Conservation (phyloP, 2,797 vertebrate species). For the Delichon dasypus region DNA sequence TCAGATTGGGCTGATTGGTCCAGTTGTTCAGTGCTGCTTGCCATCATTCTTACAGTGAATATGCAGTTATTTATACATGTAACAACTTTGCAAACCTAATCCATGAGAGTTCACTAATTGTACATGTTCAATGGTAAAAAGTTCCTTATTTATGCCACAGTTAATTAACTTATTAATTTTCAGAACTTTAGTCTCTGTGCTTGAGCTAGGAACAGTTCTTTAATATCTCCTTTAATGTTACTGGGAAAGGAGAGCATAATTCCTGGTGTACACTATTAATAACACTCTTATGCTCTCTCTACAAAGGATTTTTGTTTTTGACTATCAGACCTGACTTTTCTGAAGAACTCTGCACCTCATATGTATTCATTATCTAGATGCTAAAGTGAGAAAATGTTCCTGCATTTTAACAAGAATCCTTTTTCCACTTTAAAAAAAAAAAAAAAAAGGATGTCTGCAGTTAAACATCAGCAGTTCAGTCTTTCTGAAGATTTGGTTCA, state of each 20-base stretch:
- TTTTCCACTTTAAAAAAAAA: background rate
- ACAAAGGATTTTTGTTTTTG: background rate
- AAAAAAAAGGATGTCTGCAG: background rate
- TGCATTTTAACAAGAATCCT: background rate
- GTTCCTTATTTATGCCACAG: background rate
- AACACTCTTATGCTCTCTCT: background rate
- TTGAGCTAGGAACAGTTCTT: background rate
- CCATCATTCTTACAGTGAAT: background rate
- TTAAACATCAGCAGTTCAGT: background rate
- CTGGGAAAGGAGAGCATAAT: background rate
- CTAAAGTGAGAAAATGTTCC: background rate
- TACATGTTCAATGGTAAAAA: background rate
- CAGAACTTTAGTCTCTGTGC: background rate
- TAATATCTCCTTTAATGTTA: background rate
- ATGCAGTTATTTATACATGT: background rate
- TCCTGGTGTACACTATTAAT: background rate
- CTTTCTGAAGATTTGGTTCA: background rate
- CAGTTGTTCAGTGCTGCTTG: background rate
- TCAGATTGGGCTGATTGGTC: background rate
- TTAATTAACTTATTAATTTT: background rate
- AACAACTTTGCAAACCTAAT: background rate
- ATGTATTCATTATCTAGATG: background rate
- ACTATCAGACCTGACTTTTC: background rate
- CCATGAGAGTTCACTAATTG: background rate
- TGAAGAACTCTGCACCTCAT: background rate